Evolutionary conservation across 2,888 invertebrate genomes (phyloP).

Genomic region (Temnothorax rugatulus): DNA sequence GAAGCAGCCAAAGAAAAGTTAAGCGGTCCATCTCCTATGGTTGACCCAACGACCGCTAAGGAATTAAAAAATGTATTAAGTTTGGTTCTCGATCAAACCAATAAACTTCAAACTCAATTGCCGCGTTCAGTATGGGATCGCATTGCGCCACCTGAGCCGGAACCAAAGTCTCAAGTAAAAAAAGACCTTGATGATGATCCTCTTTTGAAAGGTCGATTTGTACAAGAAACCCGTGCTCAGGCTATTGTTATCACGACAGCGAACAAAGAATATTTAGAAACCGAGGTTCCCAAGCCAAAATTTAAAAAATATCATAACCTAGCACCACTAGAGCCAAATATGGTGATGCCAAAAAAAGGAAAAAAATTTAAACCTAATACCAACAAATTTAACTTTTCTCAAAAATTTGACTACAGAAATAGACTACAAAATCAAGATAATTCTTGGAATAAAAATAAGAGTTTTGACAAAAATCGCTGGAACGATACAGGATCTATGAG

Average conservation of each 20-base stretch:
- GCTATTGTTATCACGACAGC: slow-evolving; percentile 80
- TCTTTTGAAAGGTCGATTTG: slow-evolving; percentile 77
- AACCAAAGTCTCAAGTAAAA: background rate
- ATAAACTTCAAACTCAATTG: slow-evolving; percentile 82
- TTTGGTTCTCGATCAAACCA: slow-evolving; percentile 83
- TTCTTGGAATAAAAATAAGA: slow-evolving; percentile 67
- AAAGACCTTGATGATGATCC: slow-evolving; percentile 55
- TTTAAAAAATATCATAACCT: slow-evolving; percentile 74
- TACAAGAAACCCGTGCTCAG: slow-evolving; percentile 78
- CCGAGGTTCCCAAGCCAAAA: slow-evolving; percentile 26
- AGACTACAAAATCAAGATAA: slow-evolving; percentile 59
- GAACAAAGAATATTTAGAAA: slow-evolving; percentile 75
- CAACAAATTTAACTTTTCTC: slow-evolving; percentile 53
- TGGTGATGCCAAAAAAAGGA: slow-evolving; percentile 60
- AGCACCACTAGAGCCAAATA: slow-evolving; percentile 71
- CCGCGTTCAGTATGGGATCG: slow-evolving; percentile 85
- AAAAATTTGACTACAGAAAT: slow-evolving; percentile 37
- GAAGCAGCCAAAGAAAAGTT: slow-evolving; percentile 82
- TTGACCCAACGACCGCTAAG: slow-evolving; percentile 81
- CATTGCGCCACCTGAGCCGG: slow-evolving; percentile 80
- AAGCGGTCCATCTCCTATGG: slow-evolving; percentile 72
- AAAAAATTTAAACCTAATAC: background rate
- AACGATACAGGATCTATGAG: slow-evolving; percentile 45
- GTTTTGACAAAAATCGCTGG: slow-evolving; percentile 64
- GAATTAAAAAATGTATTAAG: slow-evolving; percentile 83